phyloP scores from a whole-genome alignment of 2,797 vertebrate genomes.

The Simalia tracyae region DNA sequence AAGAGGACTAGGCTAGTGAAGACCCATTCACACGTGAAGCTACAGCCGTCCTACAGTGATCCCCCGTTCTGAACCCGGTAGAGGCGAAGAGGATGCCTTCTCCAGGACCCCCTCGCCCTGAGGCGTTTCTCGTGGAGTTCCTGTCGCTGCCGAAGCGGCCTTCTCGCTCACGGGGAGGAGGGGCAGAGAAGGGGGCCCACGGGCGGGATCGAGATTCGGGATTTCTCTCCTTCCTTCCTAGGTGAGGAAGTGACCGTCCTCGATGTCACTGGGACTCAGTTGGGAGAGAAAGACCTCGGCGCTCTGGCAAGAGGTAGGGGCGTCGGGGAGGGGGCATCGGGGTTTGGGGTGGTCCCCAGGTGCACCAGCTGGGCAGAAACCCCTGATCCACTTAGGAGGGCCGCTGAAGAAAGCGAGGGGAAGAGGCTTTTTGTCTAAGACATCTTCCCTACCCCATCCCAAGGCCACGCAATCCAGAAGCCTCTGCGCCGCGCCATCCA shows the following conservation, averaged over 20 bases:
- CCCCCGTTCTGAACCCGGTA: background rate
- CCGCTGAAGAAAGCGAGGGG: background rate
- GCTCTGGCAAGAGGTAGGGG: slow-evolving; percentile 92
- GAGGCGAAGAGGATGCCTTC: background rate
- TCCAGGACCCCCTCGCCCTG: too few species aligned
- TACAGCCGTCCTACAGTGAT: background rate
- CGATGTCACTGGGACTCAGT: slow-evolving; percentile 81
- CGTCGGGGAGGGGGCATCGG: background rate
- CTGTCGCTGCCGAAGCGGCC: background rate
- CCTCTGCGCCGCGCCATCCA: background rate
- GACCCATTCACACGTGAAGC: background rate
- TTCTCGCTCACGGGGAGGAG: background rate
- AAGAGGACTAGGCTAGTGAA: background rate
- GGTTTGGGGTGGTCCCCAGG: too few species aligned
- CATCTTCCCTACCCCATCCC: too few species aligned
- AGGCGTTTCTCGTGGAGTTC: background rate
- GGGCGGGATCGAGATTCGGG: background rate
- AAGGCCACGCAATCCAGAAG: background rate
- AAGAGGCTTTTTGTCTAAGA: background rate
- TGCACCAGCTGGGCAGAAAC: background rate
- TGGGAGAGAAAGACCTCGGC: slow-evolving; percentile 88
- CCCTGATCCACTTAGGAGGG: background rate
- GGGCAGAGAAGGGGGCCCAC: too few species aligned
- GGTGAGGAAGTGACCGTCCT: slow-evolving; percentile 83
- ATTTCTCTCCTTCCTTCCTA: slow-evolving; percentile 52